phyloP scores from a whole-genome alignment of 2,797 vertebrate species.

The Lateolabrax maculatus region DNA sequence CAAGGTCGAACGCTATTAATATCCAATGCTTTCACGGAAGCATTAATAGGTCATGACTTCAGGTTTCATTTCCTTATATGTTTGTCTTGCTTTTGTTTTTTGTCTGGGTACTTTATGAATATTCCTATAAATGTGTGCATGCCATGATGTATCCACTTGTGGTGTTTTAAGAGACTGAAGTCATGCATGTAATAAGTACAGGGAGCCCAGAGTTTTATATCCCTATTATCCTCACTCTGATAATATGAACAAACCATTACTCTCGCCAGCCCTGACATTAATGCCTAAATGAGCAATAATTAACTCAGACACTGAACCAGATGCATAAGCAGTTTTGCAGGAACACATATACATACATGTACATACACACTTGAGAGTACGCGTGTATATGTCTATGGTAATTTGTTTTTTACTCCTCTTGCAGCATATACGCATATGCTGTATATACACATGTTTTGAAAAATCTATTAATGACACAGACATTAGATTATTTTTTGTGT shows the following conservation, averaged over 20 bases:
- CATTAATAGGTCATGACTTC: background rate
- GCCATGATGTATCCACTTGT: background rate
- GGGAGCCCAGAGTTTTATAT: constrained; percentile 63
- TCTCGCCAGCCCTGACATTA: constrained; percentile 73
- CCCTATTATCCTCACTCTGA: constrained; percentile 71
- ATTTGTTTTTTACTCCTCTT: background rate
- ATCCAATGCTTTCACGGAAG: background rate
- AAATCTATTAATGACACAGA: constrained; percentile 36
- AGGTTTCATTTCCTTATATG: background rate
- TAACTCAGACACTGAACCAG: constrained; percentile 67
- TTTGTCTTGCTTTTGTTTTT: background rate
- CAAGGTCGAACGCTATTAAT: constrained; percentile 37
- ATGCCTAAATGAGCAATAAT: constrained; percentile 78
- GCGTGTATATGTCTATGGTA: background rate
- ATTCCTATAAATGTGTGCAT: background rate
- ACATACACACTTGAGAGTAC: constrained; percentile 21
- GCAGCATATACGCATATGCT: background rate
- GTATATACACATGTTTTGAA: background rate
- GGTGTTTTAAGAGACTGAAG: constrained; percentile 38
- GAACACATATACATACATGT: constrained; percentile 21
- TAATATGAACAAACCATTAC: constrained; percentile 79
- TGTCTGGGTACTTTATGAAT: background rate
- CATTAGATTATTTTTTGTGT: constrained; percentile 44
- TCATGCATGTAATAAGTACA: constrained; percentile 64
- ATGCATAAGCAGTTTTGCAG: constrained; percentile 51